Evolutionary conservation across 2,797 vertebrate genomes (phyloP), one percentile per base, ranked within the genome.

Genomic region (Hafferia zeledoni): DNA sequence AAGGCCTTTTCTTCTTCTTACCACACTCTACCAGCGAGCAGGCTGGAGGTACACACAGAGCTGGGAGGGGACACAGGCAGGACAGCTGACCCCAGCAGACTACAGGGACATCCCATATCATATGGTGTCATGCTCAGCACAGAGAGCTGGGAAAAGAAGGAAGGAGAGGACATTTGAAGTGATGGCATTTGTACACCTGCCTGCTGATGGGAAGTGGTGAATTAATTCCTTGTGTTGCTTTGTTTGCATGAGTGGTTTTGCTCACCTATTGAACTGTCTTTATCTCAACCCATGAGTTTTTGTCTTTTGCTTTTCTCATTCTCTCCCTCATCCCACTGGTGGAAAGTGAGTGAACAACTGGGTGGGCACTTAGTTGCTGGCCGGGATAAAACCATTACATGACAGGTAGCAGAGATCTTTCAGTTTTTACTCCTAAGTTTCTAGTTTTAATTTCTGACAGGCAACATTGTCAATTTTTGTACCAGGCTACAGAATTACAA

Each of bases 31-130:
- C 6, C 65, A 39, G 39, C 4, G 7, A 53, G 39, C 22, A 71
- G 39, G 33, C 22, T 65, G 46, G 44, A 64, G 11, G 20, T 16
- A 59, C 57, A 47, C 22, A 14, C 52, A 22, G 39, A 59, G 13
- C 8, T 53, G 52, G 52, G 33, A 65, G n/a, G 65, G 30, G 7
- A 59, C 17, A 8, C 11, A 69, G 49, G 31, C 24, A 59, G 22
- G 63, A 53, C 30, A 46, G 30, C 25, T 41, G 72, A 64, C 15
- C 17, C 5, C 0, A 0, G 22, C 17, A 0, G 0, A 52, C 10
- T 0, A 0, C 28, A 52, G 28, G 10, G 10, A 46, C n/a, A 71
- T 5, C 3, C 7, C 25, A 47, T 6, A 47, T 5, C 16, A 47
- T 10, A 41, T 1, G 30, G 52, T 7, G 17, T 28, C 50, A 31